Conservation (phyloP, 2,888 invertebrate species). For the Chrysina gloriosa region DNA sequence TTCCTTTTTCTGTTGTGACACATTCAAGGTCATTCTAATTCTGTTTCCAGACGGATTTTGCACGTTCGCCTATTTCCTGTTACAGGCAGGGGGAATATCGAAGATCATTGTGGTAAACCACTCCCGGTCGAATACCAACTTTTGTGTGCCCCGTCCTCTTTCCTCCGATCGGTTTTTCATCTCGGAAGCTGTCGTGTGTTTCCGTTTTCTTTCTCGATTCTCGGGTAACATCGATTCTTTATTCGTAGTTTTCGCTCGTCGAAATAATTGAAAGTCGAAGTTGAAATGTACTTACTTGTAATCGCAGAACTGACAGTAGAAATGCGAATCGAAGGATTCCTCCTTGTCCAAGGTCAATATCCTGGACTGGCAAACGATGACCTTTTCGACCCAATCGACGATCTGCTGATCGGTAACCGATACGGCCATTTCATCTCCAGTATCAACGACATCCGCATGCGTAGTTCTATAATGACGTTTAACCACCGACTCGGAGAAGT, state of each 20-base stretch:
- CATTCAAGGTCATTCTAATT: too few species aligned
- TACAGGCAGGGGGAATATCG: too few species aligned
- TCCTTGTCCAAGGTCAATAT: slow-evolving; percentile 39
- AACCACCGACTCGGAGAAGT: slow-evolving; percentile 69
- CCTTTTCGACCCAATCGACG: slow-evolving; percentile 55
- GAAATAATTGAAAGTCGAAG: background rate
- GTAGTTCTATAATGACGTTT: slow-evolving; percentile 68
- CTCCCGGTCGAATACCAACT: too few species aligned
- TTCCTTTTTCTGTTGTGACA: too few species aligned
- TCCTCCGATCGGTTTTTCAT: too few species aligned
- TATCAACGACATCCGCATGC: slow-evolving; percentile 58
- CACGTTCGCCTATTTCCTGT: too few species aligned
- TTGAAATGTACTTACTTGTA: slow-evolving; percentile 28
- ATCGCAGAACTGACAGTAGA: slow-evolving; percentile 26
- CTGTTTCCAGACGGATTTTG: too few species aligned
- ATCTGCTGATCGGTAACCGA: slow-evolving; percentile 57
- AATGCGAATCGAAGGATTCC: slow-evolving; percentile 8
- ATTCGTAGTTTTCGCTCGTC: background rate
- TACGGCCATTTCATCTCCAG: background rate
- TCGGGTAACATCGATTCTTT: too few species aligned
- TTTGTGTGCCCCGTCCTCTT: too few species aligned
- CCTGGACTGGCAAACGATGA: slow-evolving; percentile 52
- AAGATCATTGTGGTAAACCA: too few species aligned
- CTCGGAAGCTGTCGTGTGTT: too few species aligned
- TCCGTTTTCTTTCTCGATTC: too few species aligned